A percentile compares a stretch with the other conserved stretches of the same genome.
Evolutionary conservation across 2,113 vertebrate genomes (phyloP).

Genomic region (Pipra filicauda): DNA sequence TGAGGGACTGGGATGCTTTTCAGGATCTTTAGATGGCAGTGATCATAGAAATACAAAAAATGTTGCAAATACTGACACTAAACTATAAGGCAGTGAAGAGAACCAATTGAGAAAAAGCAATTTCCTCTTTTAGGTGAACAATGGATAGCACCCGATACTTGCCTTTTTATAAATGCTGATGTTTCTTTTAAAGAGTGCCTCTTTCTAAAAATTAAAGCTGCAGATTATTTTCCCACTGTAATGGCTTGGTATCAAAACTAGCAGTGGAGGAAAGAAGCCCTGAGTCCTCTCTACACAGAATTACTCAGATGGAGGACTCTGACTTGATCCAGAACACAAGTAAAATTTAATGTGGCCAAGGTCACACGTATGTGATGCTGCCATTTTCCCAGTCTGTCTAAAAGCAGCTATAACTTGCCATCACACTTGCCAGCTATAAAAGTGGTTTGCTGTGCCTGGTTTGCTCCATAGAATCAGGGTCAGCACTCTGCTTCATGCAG

Average conservation of each 20-base stretch:
- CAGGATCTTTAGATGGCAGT: not conserved
- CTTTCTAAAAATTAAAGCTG: not conserved
- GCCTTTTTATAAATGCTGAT: not conserved
- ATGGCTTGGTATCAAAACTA: not conserved
- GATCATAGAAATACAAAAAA: not conserved
- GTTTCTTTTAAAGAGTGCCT: not conserved
- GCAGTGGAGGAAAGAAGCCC: not conserved
- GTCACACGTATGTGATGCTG: not conserved
- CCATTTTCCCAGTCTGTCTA: not conserved
- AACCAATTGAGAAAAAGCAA: not conserved
- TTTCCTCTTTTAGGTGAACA: not conserved
- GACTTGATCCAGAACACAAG: not conserved
- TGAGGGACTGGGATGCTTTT: not conserved
- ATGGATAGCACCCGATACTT: not conserved
- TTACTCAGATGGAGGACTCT: not conserved
- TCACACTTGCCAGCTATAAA: not conserved
- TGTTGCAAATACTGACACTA: not conserved
- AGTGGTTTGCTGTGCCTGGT: not conserved
- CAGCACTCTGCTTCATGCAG: not conserved
- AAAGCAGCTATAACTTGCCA: not conserved
- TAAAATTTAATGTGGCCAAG: not conserved
- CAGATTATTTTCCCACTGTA: not conserved
- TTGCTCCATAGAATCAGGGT: not conserved
- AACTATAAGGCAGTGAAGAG: not conserved
- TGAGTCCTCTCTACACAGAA: not conserved